Conservation (phyloP, 2,113 vertebrate species). For the Elephas maximus region DNA sequence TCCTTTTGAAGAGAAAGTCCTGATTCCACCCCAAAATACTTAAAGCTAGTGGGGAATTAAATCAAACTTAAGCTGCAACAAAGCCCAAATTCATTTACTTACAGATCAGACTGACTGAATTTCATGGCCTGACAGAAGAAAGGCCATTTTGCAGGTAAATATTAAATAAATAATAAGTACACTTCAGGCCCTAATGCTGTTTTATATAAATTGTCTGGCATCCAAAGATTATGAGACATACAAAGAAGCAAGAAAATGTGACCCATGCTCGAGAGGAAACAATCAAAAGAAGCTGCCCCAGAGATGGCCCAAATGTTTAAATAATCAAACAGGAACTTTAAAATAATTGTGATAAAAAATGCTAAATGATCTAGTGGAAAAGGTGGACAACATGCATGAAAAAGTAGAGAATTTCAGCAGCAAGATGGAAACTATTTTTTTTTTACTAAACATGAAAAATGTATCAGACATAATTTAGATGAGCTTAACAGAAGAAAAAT, state of each 20-base stretch:
- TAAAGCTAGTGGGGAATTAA: neutral
- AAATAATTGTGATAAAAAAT: neutral
- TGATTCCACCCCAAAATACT: neutral
- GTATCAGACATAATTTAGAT: slow-evolving; percentile 1
- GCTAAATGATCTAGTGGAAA: slow-evolving; percentile 2
- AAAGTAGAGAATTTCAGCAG: neutral
- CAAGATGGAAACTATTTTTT: neutral
- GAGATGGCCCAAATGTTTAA: neutral
- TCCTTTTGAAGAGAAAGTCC: slow-evolving; percentile 26
- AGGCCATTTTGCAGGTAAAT: neutral
- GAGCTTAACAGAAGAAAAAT: neutral
- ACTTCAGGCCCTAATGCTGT: neutral
- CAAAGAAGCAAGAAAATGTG: slow-evolving; percentile 12
- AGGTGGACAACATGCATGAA: neutral
- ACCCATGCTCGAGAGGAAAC: neutral
- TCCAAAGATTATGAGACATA: neutral
- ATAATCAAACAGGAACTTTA: neutral
- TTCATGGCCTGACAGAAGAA: neutral
- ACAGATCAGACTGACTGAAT: slow-evolving; percentile 1
- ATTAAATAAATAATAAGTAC: slow-evolving; percentile 25
- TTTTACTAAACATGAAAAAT: neutral
- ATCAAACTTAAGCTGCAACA: slow-evolving; percentile 27
- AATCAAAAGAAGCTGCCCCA: slow-evolving; percentile 23
- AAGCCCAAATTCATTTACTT: neutral
- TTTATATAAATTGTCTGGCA: slow-evolving; percentile 16